phyloP scores from a whole-genome alignment of 1,140 invertebrate genomes.

The Brachionus sp. region DNA sequence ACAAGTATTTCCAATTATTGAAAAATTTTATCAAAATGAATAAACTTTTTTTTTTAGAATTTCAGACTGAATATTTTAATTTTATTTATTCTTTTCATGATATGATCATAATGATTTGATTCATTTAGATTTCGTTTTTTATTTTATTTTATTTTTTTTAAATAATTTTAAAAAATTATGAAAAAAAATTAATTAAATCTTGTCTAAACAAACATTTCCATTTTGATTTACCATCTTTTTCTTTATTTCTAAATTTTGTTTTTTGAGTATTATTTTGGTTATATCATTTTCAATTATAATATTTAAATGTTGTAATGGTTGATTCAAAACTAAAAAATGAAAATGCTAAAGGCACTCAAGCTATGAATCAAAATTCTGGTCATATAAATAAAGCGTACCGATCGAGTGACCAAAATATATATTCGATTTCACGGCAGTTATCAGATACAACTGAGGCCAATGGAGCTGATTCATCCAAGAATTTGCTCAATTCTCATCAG shows the following conservation, averaged over 20 bases:
- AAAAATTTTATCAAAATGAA: neutral
- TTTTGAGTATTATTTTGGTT: neutral
- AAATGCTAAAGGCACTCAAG: neutral
- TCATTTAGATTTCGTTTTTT: neutral
- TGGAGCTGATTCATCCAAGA: neutral
- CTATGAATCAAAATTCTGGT: neutral
- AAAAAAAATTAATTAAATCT: slow-evolving; percentile 31
- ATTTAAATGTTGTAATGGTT: slow-evolving; percentile 24
- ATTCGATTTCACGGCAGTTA: neutral
- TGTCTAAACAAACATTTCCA: slow-evolving; percentile 36
- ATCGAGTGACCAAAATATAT: neutral
- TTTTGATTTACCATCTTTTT: neutral
- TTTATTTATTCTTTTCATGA: neutral
- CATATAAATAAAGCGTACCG: neutral
- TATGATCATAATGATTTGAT: neutral
- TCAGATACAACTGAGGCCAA: neutral
- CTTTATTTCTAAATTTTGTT: neutral
- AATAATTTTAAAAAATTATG: neutral
- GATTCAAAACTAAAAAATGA: neutral
- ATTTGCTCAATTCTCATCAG: neutral
- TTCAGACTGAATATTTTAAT: neutral
- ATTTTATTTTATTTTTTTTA: neutral
- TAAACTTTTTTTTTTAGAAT: neutral
- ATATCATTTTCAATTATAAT: neutral
- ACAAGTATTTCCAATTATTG: neutral